Percentiles rank a stretch among this genome's conserved stretches.
Conservation (phyloP, 2,797 vertebrate species). For the Lates japonicus region DNA sequence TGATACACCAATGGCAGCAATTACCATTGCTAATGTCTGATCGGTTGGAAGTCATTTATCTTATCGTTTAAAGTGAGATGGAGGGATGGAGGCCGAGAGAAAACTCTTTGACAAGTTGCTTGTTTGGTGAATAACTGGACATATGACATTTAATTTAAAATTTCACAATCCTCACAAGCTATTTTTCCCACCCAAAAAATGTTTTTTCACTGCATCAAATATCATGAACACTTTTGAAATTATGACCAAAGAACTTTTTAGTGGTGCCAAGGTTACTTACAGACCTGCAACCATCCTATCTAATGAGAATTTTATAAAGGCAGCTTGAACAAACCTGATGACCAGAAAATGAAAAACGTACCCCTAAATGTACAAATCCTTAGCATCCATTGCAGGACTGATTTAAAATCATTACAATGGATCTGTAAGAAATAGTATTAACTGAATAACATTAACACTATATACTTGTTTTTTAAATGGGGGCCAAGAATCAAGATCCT, state of each 20-base stretch:
- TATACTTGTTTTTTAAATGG: neutral
- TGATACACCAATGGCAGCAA: constrained; percentile 34
- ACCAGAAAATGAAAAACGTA: neutral
- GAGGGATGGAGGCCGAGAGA: constrained; percentile 2
- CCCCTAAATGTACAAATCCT: neutral
- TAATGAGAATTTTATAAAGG: constrained; percentile 2
- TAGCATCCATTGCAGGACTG: neutral
- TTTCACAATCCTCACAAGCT: neutral
- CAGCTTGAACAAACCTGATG: neutral
- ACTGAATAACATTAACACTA: neutral
- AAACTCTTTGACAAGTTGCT: constrained; percentile 20
- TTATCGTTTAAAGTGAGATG: constrained; percentile 25
- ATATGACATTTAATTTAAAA: constrained; percentile 30
- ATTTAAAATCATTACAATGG: neutral
- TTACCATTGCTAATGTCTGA: constrained; percentile 36
- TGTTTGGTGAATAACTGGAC: constrained; percentile 36
- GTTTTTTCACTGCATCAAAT: neutral
- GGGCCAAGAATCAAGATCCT: neutral
- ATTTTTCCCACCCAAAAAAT: neutral
- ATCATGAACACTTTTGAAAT: constrained; percentile 5
- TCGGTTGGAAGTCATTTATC: constrained; percentile 33
- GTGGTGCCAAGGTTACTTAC: neutral
- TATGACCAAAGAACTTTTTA: neutral
- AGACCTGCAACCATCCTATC: neutral
- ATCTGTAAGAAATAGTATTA: neutral